Evolutionary conservation across 2,113 vertebrate species (phyloP).

Genomic region (Capreolus pygargus): DNA sequence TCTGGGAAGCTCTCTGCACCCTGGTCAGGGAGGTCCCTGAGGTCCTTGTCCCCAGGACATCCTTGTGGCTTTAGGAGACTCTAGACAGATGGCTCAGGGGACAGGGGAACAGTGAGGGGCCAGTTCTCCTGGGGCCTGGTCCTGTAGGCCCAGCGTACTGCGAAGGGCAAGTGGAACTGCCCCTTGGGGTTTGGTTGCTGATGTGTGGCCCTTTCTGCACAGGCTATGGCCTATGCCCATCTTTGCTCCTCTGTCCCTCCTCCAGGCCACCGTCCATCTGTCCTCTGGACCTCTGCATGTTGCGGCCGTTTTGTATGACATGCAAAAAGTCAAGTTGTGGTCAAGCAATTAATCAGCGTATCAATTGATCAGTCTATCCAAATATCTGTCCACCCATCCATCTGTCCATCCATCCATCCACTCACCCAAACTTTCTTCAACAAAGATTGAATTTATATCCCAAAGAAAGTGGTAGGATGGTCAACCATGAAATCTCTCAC

Average conservation of each 20-base stretch:
- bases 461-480: no score
- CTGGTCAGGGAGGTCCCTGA: background rate
- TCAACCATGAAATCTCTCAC: background rate
- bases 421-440: background rate
- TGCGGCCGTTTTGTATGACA: rapidly evolving
- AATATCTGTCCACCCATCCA: background rate
- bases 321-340: rapidly evolving
- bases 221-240: rapidly evolving
- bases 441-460: background rate
- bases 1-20: background rate
- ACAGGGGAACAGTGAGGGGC: background rate
- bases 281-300: background rate
- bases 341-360: background rate
- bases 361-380: background rate
- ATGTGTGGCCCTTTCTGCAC: background rate
- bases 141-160: background rate
- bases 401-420: background rate
- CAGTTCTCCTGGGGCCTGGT: background rate
- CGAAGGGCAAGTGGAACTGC: no score
- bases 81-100: rapidly evolving
- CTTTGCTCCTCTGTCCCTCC: background rate
- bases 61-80: background rate
- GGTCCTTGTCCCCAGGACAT: no score
- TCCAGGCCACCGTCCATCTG: background rate
- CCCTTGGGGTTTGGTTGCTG: no score